Base-by-base conservation (phyloP, 92 coral and sea anemone species). In the Siderastrea siderea region DNA sequence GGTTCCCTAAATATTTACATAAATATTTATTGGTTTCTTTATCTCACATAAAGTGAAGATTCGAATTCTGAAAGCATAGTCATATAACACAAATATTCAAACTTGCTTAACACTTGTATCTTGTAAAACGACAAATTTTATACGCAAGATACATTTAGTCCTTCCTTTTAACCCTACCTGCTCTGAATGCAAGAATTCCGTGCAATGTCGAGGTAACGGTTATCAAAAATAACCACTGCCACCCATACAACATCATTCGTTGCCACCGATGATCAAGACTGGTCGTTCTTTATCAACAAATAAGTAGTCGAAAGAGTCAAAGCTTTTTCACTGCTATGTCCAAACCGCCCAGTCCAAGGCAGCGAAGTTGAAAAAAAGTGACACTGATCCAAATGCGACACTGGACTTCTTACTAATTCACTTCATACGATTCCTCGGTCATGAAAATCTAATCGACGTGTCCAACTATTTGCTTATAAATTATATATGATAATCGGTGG, bases 401-500 rank as follows among this genome's bases (percentile, higher is more conserved):
- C 11, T 60, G 12, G 57, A 17, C 61, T 17, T 60, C 82, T 77
- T 43, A 77, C 59, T 77, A 60, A 17, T 49, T 61, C 70, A 6
- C 68, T 58, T 64, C 59, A 49, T 66, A 52, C 67, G 85, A 67
- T 80, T 68, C 51, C 53, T 15, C 17, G 19, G 62, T 68, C 50
- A 7, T 45, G 75, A 53, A 68, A 80, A 53, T 80, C 51, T 16
- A 79, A 79, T 65, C 64, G 61, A 38, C 84, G 70, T 55, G 45
- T 80, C 57, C 60, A 80, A 80, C 43, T 80, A 53, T 53, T n/a
- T 38, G 7, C 53, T 52, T 43, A 67, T 80, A 53, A 80, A 80
- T 80, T 80, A 80, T 80, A 80, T 54, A 80, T 80, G 11, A 80
- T 13, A 67, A 68, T 43, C 45, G 75, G 75, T 26, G 82, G 51